These are phyloP conservation scores for Drepana falcataria DNA, from an alignment of 2,888 invertebrate species.

Conservation along the genomic window DNA sequence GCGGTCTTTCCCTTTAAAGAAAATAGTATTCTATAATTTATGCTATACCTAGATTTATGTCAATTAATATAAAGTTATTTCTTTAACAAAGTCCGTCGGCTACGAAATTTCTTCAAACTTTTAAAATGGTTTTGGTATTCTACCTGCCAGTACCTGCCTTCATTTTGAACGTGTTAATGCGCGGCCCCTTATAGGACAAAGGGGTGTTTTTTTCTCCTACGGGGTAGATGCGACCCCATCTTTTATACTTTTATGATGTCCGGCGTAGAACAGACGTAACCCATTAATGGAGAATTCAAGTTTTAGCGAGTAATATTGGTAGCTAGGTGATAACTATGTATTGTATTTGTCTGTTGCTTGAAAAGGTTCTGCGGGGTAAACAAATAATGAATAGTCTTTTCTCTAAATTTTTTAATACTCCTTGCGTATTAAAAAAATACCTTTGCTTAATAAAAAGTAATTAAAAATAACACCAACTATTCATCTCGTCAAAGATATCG, in stretches of 20 bases:
- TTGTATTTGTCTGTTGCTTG: background rate
- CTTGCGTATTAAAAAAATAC: no score
- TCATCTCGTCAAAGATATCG: no score
- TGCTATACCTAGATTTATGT: no score
- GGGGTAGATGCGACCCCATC: slow-evolving; percentile 27
- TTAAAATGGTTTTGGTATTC: slow-evolving; percentile 8
- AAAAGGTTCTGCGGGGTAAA: no score
- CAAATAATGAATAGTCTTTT: no score
- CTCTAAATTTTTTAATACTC: no score
- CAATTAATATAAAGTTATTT: no score
- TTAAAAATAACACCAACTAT: no score
- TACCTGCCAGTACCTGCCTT: slow-evolving; percentile 18
- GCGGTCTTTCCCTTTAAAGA: no score
- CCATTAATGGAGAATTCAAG: slow-evolving; percentile 35
- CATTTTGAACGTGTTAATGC: slow-evolving; percentile 47
- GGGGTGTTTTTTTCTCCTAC: slow-evolving; percentile 33
- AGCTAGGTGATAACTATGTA: slow-evolving; percentile 12
- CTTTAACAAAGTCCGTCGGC: no score
- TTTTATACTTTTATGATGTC: slow-evolving; percentile 56
- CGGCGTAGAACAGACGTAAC: slow-evolving; percentile 40
- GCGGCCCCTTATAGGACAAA: slow-evolving; percentile 48
- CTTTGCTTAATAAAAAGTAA: no score
- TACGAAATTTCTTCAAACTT: slow-evolving; percentile 2
- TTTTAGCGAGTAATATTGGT: slow-evolving; percentile 30
- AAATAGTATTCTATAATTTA: no score